Evolutionary conservation across 2,888 invertebrate species (phyloP).

Genomic region (Lepeophtheirus nordmannii): DNA sequence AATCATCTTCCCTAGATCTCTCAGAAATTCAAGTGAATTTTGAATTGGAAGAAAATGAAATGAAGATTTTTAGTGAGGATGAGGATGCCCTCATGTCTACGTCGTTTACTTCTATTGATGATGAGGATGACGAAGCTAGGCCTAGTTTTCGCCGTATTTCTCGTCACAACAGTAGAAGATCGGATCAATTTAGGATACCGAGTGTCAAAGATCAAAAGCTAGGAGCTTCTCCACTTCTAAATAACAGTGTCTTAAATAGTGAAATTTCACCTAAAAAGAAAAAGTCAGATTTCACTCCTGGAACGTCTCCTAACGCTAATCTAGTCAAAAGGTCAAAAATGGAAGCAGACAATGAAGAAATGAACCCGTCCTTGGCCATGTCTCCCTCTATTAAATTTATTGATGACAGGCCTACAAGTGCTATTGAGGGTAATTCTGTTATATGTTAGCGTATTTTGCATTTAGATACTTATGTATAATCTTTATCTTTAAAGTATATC

Average conservation of each 20-base stretch:
- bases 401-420: constrained; percentile 9
- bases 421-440: not conserved
- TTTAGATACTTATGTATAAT: too few relatives aligned
- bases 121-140: not conserved
- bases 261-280: constrained; percentile 9
- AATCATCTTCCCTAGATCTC: constrained; percentile 45
- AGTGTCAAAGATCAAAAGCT: constrained; percentile 25
- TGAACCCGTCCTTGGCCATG: not conserved
- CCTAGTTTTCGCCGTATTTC: constrained; percentile 10
- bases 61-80: constrained; percentile 75
- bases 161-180: not conserved
- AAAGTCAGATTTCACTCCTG: constrained; percentile 17
- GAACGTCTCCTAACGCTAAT: constrained; percentile 3
- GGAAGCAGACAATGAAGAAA: not conserved
- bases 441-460: too few relatives aligned
- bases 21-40: constrained; percentile 70
- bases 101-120: not conserved
- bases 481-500: too few relatives aligned
- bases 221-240: not conserved
- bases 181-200: constrained; percentile 7
- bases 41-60: constrained; percentile 66
- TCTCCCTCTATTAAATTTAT: constrained; percentile 22
- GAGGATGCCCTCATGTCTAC: constrained; percentile 40
- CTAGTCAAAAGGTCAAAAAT: constrained; percentile 5
- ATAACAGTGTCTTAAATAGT: not conserved